Base-by-base conservation (phyloP, 1,140 invertebrate species). In the Chlorops oryzae region DNA sequence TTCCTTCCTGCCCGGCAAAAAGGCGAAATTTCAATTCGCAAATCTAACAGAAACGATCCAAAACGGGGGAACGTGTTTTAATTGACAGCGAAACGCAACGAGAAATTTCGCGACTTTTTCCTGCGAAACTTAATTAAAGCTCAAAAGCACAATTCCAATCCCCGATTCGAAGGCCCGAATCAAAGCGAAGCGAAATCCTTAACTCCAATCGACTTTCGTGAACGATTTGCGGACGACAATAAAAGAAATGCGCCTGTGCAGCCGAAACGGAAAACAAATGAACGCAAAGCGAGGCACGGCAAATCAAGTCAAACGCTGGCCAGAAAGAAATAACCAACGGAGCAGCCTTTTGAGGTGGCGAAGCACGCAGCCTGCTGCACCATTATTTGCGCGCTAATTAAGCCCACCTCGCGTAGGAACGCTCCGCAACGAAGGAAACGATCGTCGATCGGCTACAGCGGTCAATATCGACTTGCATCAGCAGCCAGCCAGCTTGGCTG, bases 301-400 rank as follows among this genome's bases (percentile, higher is more conserved):
- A n/a, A n/a, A n/a, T n/a, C n/a, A n/a, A n/a, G n/a, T n/a, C n/a
- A n/a, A n/a, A n/a, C n/a, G n/a, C n/a, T n/a, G n/a, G n/a, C 25
- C 21, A 41, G 15, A 3, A 38, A 3, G 7, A 38, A 38, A 38
- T 2, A 4, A 22, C 15, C 20, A 18, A 20, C 20, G 22, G 12
- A 23, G 23, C 20, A 2, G 12, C 28, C 7, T 40, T 39, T 46
- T 51, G 24, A 51, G 43, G 50, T 51, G 50, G 50, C 50, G 43
- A 51, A 44, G 42, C 50, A 51, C 43, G 50, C 50, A 51, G 50
- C 43, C 45, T 37, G 50, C 50, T 46, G 50, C 43, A 51, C 34
- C 50, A 51, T 40, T 51, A 46, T 46, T 51, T 51, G 50, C 43
- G n/a, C 38, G 50, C 50, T 51, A 51, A 51, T 51, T 51, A 51